Base-by-base conservation (phyloP, 2,113 vertebrate genomes). In the Alethe castanea region DNA sequence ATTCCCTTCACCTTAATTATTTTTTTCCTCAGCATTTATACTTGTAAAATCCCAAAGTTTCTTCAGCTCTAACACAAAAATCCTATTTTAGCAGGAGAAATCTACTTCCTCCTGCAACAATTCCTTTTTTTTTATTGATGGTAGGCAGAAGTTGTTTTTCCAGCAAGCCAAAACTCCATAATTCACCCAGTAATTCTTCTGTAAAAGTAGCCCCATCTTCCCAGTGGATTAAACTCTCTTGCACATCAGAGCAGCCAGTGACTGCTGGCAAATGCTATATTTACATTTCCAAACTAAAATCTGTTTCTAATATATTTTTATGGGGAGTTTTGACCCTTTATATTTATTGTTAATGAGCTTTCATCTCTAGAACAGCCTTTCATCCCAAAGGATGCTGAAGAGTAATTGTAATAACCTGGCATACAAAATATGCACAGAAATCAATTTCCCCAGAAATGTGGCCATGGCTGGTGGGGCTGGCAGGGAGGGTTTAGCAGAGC, bases 341-440 rank as follows among this genome's bases (percentile, higher is more conserved):
- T 96, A 96, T 96, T 97, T 96, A 84, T 94, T 93, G 90, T 86
- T 96, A 97, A 96, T 95, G 88, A 96, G 95, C 86, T 95, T 92
- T 95, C 88, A 92, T 92, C 95, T 95, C 69, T 70, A 13, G 94
- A 93, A 96, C 67, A 92, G 90, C 82, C 86, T 86, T 92, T 86
- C 60, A 95, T 97, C 94, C 96, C 95, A 81, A 94, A 96, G 92
- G 96, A 96, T 86, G 60, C 86, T 26, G 77, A 96, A 71, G 88
- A 94, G 67, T 90, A 92, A 95, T 93, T 94, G 93, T 95, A 92
- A 95, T 93, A 96, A 93, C 77, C 64, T 93, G 92, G 90, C 92
- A 88, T 61, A 67, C 7, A 81, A 96, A 94, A 92, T n/a, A 93
- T 6, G 86, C 47, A 83, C 93, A 88, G 88, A 92, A 96, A 95